Conservation (phyloP, 1,140 invertebrate genomes). For the Ceratina japonica region DNA sequence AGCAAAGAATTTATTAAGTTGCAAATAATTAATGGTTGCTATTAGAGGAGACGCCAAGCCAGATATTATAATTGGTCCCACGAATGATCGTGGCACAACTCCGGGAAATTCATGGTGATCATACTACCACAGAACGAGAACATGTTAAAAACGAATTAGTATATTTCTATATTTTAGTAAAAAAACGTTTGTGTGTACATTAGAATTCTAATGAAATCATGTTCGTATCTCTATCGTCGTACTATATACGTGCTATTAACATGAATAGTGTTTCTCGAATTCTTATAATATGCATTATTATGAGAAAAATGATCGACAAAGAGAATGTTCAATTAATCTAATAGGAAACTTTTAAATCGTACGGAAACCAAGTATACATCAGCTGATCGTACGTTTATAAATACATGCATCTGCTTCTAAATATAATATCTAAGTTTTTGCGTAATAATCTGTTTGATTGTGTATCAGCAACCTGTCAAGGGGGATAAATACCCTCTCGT, state of each 20-base stretch:
- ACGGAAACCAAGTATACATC: conserved; percentile 43
- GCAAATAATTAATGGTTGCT: conserved; percentile 84
- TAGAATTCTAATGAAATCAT: no score
- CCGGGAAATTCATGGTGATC: conserved; percentile 99
- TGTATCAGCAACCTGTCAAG: conserved; percentile 57
- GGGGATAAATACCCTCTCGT: conserved; percentile 8
- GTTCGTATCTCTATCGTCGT: no score
- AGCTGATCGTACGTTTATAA: conserved; percentile 69
- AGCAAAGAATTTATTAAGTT: conserved; percentile 91
- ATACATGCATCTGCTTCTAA: conserved; percentile 68
- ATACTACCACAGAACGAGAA: conserved; percentile 84
- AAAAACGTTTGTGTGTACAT: background rate
- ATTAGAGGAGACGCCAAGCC: conserved; percentile 89
- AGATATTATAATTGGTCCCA: conserved; percentile 94
- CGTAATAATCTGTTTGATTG: conserved; percentile 56
- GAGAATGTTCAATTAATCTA: conserved; percentile 5
- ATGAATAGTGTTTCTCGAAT: background rate
- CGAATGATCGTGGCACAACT: conserved; percentile 97
- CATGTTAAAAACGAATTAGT: conserved; percentile 11
- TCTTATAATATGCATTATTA: background rate
- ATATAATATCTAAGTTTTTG: conserved; percentile 67
- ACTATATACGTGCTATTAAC: background rate
- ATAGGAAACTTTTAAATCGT: conserved; percentile 8
- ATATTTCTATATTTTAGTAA: background rate
- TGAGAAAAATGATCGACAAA: background rate